Evolutionary conservation across 2,113 vertebrate genomes (phyloP).

Genomic region (Charina bottae): DNA sequence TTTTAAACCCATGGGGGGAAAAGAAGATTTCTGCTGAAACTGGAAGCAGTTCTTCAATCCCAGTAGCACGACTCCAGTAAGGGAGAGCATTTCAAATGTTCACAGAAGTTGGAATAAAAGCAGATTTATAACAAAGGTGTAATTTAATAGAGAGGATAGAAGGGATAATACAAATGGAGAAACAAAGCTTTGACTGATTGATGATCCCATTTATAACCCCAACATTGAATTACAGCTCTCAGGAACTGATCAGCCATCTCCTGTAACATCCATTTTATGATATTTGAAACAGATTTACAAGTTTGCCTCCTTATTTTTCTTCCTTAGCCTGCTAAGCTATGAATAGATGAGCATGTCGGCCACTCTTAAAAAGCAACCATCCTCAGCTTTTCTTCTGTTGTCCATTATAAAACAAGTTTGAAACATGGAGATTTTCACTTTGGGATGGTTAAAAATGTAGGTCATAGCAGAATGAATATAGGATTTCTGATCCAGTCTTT

Average conservation of each 20-base stretch:
- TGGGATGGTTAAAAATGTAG: constrained; percentile 59
- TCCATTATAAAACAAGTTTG: constrained; percentile 57
- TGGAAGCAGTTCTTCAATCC: neutral
- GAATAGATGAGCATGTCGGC: constrained; percentile 43
- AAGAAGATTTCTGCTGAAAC: constrained; percentile 20
- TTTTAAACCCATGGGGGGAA: neutral
- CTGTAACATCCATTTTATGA: constrained; percentile 41
- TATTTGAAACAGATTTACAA: constrained; percentile 46
- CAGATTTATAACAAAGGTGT: constrained; percentile 56
- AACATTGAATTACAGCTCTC: constrained; percentile 54
- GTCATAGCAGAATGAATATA: constrained; percentile 47
- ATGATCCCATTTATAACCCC: constrained; percentile 64
- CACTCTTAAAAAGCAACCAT: constrained; percentile 44
- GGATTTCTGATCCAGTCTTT: neutral
- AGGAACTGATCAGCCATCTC: constrained; percentile 52
- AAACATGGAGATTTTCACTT: constrained; percentile 52
- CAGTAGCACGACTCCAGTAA: constrained; percentile 34
- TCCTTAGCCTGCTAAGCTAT: constrained; percentile 26
- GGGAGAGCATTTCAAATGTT: constrained; percentile 41
- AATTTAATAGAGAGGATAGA: constrained; percentile 52
- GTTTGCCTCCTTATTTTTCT: constrained; percentile 35
- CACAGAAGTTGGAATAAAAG: constrained; percentile 32
- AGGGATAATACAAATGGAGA: constrained; percentile 38
- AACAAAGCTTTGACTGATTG: constrained; percentile 56
- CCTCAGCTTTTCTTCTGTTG: constrained; percentile 44